These are phyloP conservation scores for Recurvirostra avosetta DNA, from an alignment of 2,113 vertebrate species.

Conservation along the genomic window DNA sequence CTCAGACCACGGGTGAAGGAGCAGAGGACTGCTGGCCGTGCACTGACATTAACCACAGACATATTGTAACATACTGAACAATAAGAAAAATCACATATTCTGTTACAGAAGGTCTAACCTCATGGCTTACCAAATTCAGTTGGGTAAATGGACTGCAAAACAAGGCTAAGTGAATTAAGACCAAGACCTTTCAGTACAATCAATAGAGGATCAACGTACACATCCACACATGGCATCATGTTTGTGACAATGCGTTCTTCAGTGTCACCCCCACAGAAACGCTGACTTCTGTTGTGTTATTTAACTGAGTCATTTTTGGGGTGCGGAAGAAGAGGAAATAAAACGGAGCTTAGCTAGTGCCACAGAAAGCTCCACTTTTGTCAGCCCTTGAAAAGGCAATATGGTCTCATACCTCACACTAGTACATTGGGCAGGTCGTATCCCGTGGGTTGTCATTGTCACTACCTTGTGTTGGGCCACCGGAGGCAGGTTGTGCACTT, in stretches of 20 bases:
- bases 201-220: neutral
- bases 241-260: neutral
- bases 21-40: neutral
- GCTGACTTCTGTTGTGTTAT: neutral
- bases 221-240: neutral
- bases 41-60: neutral
- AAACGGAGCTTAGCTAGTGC: neutral
- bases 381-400: neutral
- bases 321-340: neutral
- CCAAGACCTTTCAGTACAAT: neutral
- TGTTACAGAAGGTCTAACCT: neutral
- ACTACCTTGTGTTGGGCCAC: neutral
- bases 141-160: neutral
- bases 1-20: neutral
- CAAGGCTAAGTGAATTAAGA: neutral
- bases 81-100: neutral
- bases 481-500: neutral
- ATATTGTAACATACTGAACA: neutral
- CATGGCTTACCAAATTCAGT: neutral
- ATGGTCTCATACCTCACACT: neutral
- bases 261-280: neutral
- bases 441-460: no score
- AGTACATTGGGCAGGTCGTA: neutral
- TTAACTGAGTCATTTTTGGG: neutral
- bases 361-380: neutral